Evolutionary conservation across 2,888 invertebrate genomes (phyloP).

Genomic region (Pristionchus exspectatus): DNA sequence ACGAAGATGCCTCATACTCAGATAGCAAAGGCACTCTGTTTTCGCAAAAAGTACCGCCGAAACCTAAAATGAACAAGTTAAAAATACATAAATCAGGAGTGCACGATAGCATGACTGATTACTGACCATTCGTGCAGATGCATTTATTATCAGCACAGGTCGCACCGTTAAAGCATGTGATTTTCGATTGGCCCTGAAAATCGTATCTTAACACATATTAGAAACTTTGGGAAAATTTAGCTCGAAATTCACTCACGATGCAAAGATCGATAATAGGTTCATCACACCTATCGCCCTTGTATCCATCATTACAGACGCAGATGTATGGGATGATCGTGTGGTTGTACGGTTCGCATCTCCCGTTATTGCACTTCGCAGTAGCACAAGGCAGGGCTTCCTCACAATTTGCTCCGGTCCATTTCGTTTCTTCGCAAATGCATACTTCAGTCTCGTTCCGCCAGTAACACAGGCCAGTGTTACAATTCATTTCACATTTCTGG

Average conservation of each 20-base stretch:
- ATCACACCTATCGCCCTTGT: conserved; percentile 12
- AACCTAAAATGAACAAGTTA: not conserved
- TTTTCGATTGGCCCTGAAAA: conserved; percentile 13
- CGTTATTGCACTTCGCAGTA: not conserved
- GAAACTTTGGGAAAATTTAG: not conserved
- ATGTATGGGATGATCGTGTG: conserved; percentile 10
- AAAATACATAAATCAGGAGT: no score
- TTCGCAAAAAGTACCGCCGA: conserved; percentile 33
- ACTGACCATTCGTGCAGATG: conserved; percentile 21
- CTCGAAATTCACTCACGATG: conserved; percentile 10
- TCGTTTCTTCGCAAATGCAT: conserved; percentile 20
- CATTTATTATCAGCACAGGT: conserved; percentile 32
- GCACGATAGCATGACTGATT: not conserved
- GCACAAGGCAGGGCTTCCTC: conserved; percentile 6
- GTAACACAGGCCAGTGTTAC: conserved; percentile 13
- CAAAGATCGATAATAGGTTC: conserved; percentile 23
- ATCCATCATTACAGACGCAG: conserved; percentile 24
- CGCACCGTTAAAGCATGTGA: not conserved
- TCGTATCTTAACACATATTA: not conserved
- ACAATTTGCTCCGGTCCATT: conserved; percentile 33
- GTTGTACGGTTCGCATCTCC: not conserved
- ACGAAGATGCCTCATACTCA: not conserved
- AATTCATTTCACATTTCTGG: not conserved
- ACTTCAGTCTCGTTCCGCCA: conserved; percentile 3
- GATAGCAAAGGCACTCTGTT: not conserved